Evolutionary conservation across 53 echinoderm and acorn worm species (phyloP), one percentile per base, ranked within the genome.

Genomic region (Echinarachnius parma): DNA sequence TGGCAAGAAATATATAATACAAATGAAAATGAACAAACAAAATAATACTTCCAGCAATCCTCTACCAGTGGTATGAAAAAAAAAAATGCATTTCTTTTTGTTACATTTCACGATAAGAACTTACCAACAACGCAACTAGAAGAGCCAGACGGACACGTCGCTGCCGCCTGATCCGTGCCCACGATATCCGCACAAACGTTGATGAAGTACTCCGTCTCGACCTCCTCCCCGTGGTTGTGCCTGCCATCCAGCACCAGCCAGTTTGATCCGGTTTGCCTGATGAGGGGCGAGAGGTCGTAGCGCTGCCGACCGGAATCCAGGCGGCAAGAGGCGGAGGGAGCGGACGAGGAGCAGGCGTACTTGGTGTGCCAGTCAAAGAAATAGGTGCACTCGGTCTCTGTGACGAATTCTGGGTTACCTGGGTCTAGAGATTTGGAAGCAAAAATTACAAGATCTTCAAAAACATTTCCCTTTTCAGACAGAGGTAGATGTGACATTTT

Each of bases 351-450:
- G 74, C 96, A 96, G 48, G 87, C 91, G 30, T 87, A 79, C 42
- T 81, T 46, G 20, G 96, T 96, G 13, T 85, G 61, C 96, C 96
- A 96, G 31, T 87, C 89, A 53, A 96, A 96, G 80, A 96, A 88
- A 31, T 96, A 96, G 13, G 87, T 91, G 66, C 96, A 96, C 35
- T 87, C 83, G 4, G 83, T 81, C 60, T 96, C 96, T 0, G 87
- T 85, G 35, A 91, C 72, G 60, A 77, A 96, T 13, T 31, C 60
- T 37, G 96, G 96, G 16, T 27, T 35, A 20, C 96, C 96, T 1
- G 47, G 53, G 62, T 75, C 95, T 86, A 45, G 24, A 31, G 34
- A n/a, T n/a, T n/a, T n/a, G n/a, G n/a, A n/a, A n/a, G n/a, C n/a
- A n/a, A n/a, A n/a, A n/a, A n/a, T n/a, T n/a, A n/a, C n/a, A n/a